Percentiles rank a stretch among this genome's conserved stretches.
These are phyloP conservation scores for Tolypeutes matacus DNA, from an alignment of 2,797 vertebrate species.

Conservation along the genomic window DNA sequence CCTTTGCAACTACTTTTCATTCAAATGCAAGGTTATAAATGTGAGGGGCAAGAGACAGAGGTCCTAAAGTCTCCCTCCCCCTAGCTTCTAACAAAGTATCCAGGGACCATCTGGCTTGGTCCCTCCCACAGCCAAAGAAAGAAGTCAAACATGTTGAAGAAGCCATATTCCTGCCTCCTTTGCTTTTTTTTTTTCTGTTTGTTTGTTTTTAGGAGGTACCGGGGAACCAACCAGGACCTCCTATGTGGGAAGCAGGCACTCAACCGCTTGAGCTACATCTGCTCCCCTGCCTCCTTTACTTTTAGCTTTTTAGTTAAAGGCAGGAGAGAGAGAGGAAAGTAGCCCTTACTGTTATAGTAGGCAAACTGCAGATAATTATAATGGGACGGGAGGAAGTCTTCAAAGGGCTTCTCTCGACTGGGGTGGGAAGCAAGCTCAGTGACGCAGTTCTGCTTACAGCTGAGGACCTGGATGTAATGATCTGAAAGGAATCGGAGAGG, in stretches of 20 bases:
- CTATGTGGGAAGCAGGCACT: too few species aligned
- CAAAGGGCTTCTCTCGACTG: conserved; percentile 91
- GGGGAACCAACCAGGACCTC: too few species aligned
- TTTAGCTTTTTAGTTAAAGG: not conserved
- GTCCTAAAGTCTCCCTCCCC: not conserved
- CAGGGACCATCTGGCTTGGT: not conserved
- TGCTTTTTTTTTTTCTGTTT: not conserved
- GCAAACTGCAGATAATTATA: conserved; percentile 99
- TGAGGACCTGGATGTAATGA: conserved; percentile 95
- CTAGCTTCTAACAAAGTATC: not conserved
- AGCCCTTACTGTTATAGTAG: conserved; percentile 96
- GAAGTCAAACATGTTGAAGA: not conserved
- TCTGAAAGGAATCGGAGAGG: conserved; percentile 88
- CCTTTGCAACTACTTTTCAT: conserved; percentile 10
- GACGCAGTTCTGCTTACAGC: conserved; percentile 96
- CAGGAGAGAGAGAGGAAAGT: not conserved
- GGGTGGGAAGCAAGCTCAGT: conserved; percentile 91
- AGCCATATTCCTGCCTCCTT: not conserved
- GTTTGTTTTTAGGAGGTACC: too few species aligned
- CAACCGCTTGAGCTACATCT: too few species aligned
- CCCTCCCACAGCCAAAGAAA: not conserved
- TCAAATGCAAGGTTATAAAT: conserved; percentile 26
- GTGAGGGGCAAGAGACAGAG: not conserved
- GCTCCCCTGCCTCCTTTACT: not conserved
- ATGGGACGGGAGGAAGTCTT: conserved; percentile 95